Base-by-base conservation (phyloP, 2,797 vertebrate genomes). In the Ara ararauna region DNA sequence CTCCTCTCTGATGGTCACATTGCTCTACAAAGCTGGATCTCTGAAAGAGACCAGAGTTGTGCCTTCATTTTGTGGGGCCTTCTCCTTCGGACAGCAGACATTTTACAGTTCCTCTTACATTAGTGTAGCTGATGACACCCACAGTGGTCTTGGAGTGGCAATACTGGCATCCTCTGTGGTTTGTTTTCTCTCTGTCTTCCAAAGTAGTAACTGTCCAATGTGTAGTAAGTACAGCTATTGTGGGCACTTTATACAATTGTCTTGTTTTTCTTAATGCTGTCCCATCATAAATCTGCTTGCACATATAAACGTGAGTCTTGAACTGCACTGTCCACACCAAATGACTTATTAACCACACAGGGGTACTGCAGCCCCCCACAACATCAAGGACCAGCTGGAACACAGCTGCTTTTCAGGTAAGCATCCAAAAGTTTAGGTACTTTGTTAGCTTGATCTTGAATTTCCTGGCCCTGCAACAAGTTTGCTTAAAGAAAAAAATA, bases 241-340 rank as follows among this genome's bases (percentile, higher is more conserved):
- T 32, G 27, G 54, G 65, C 45, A 22, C 47, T 66, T 86, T 19
- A 40, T 68, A 64, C 42, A 3, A 0, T 8, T 62, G 45, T 27
- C 27, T 38, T 38, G 1, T 51, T 47, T 77, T 54, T 87, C 83
- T 78, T 51, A 48, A 61, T 85, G 32, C 29, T 62, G 32, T 44
- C n/a, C 93, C 60, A 20, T 68, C 62, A 45, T 87, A 90, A 78
- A 74, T 81, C 58, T 78, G 50, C 58, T 83, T 88, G 50, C 80
- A 67, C 36, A 1, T 73, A 27, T 54, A 93, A 94, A 83, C 29
- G 21, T 17, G 36, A 85, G 47, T 61, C 48, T 48, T 45, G n/a
- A 87, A 44, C 23, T 80, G 47, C 34, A 12, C 0, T 0, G 10
- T 71, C 44, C 1, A 1, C 27, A 3, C 23, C 13, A 19, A 11